Evolutionary conservation across 2,888 invertebrate genomes (phyloP).

Genomic region (Spicauda simplicius): DNA sequence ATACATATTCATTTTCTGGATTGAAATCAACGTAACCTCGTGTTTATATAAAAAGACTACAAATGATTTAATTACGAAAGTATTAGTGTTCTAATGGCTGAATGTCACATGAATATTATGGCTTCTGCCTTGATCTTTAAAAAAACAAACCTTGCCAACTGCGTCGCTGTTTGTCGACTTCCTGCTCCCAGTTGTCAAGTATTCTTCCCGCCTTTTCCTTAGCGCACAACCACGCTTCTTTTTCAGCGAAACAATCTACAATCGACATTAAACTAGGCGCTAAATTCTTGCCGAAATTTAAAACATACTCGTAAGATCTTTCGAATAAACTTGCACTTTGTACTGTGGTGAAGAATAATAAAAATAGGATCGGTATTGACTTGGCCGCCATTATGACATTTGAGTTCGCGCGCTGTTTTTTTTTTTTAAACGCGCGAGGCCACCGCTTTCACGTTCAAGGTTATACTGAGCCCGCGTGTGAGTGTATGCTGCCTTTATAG

Average conservation of each 20-base stretch:
- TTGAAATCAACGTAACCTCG: no score
- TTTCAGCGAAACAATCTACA: conserved; percentile 79
- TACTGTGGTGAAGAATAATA: conserved; percentile 53
- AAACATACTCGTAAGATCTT: conserved; percentile 70
- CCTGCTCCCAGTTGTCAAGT: conserved; percentile 70
- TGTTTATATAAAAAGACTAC: no score
- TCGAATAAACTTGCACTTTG: conserved; percentile 70
- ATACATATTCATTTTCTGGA: no score
- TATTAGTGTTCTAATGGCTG: background rate
- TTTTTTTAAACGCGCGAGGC: conserved; percentile 46
- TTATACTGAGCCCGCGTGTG: conserved; percentile 58
- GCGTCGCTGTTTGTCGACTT: conserved; percentile 65
- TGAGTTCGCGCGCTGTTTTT: conserved; percentile 45
- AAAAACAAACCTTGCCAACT: conserved; percentile 69
- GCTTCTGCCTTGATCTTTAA: background rate
- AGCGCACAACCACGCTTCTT: conserved; percentile 83
- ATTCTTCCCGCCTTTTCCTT: conserved; percentile 81
- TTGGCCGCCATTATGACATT: conserved; percentile 58
- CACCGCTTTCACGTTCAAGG: conserved; percentile 57
- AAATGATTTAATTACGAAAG: no score
- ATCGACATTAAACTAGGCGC: conserved; percentile 82
- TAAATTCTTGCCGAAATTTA: conserved; percentile 69
- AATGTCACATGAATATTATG: background rate
- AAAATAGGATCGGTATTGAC: conserved; percentile 53
- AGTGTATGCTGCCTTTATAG: conserved; percentile 52